These are phyloP conservation scores for Vulpes vulpes DNA, from an alignment of 2,113 vertebrate species.

Conservation along the genomic window DNA sequence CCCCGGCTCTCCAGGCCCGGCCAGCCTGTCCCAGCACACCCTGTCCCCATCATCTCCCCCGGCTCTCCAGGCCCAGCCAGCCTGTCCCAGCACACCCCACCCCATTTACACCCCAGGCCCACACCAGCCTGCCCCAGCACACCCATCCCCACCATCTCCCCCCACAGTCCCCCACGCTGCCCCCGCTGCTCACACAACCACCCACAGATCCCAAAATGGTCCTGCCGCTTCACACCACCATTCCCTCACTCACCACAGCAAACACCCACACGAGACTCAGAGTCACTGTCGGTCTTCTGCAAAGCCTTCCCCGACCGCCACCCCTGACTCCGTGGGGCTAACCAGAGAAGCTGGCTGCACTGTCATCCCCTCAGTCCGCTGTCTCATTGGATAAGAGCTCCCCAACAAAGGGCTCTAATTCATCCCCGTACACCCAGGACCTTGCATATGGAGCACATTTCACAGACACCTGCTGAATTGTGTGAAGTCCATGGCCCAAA, in stretches of 20 bases:
- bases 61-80: too few relatives aligned
- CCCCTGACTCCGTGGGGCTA: not conserved
- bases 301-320: not conserved
- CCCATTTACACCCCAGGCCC: too few relatives aligned
- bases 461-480: not conserved
- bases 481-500: not conserved
- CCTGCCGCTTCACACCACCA: not conserved
- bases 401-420: not conserved
- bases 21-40: too few relatives aligned
- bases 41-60: too few relatives aligned
- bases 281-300: not conserved
- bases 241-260: not conserved
- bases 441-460: not conserved
- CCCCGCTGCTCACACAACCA: not conserved
- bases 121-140: too few relatives aligned
- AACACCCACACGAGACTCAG: not conserved
- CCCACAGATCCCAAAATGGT: not conserved
- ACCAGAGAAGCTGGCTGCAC: not conserved
- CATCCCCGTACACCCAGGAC: not conserved
- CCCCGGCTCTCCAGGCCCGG: too few relatives aligned
- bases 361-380: not conserved
- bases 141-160: not conserved
- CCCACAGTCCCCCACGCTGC: not conserved
- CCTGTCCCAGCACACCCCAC: too few relatives aligned
- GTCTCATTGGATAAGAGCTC: not conserved